Base-by-base conservation (phyloP, 2,888 invertebrate genomes). In the Trichacis sp. region DNA sequence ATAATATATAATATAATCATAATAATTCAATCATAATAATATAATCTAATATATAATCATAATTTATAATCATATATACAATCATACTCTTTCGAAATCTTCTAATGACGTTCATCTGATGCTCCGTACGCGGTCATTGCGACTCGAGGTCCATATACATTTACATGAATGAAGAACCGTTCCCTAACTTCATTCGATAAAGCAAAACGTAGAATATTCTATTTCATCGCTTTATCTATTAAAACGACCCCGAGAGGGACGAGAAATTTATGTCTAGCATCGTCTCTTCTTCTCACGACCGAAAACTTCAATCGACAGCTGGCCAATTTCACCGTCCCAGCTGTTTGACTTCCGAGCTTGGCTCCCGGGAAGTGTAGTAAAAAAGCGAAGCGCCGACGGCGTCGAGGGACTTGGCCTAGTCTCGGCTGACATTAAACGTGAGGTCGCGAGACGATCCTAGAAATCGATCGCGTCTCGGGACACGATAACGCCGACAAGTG, bases 281-380 rank as follows among this genome's bases (percentile, higher is more conserved):
- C 73, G 73, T n/a, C 24, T 77, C 75, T 76, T 76, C 80, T 80
- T 80, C 80, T 80, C 80, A 80, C 80, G 79, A 70, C 75, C 69
- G 69, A 69, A 40, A 68, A 60, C 76, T 75, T 76, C 76, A 73
- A 74, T 77, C 77, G 79, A 80, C 81, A 80, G 79, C 80, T 79
- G 81, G 79, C 76, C 76, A 76, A 80, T 78, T 76, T 74, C 76
- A 73, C 70, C 73, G 65, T 57, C 71, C 78, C 81, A 81, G 80
- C 80, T 81, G 80, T 76, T 24, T 51, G 58, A 63, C 57, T 63
- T 56, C 58, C 46, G 46, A 47, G 24, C 24, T 24, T 8, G 24
- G 15, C 20, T 45, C 45, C 45, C n/a, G 20, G 20, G 20, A 15
- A 45, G 40, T 15, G 40, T 5, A 40, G 14, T 14, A 12, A n/a